Percentiles rank a stretch among this genome's conserved stretches.
Conservation (phyloP, 2,888 invertebrate genomes). For the Plemyria rubiginata region DNA sequence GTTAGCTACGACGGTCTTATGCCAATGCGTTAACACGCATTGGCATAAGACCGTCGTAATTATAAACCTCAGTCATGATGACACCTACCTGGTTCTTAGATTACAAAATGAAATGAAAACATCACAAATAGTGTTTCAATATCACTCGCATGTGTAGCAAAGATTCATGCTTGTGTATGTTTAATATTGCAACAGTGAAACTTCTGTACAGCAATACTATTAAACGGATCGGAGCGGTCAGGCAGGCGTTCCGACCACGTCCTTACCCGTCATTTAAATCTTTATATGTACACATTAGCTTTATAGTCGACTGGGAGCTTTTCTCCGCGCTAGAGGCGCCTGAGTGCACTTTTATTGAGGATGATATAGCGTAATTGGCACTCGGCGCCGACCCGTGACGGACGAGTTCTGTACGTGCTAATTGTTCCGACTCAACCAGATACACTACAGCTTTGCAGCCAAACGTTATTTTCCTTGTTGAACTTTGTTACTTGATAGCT, state of each 20-base stretch:
- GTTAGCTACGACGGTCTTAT: no score
- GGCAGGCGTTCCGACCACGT: conserved; percentile 36
- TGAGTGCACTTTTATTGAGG: conserved; percentile 82
- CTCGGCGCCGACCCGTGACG: conserved; percentile 74
- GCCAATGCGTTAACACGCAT: no score
- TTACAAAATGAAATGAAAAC: neutral
- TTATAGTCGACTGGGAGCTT: conserved; percentile 74
- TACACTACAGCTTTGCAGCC: conserved; percentile 44
- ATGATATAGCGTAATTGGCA: conserved; percentile 81
- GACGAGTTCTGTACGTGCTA: conserved; percentile 76
- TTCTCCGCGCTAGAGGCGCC: conserved; percentile 68
- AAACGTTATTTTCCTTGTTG: conserved; percentile 42
- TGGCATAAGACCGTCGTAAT: no score
- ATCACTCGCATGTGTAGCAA: neutral
- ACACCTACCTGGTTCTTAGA: neutral
- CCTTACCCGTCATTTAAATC: conserved; percentile 72
- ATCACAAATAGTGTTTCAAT: neutral
- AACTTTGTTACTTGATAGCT: conserved; percentile 7
- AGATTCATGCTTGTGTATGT: neutral
- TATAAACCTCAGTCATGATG: neutral
- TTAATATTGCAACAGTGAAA: conserved; percentile 13
- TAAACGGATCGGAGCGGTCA: conserved; percentile 29
- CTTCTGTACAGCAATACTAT: conserved; percentile 16
- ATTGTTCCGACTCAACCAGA: conserved; percentile 66
- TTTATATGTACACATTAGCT: conserved; percentile 80